Evolutionary conservation across 1,140 invertebrate genomes (phyloP).

Genomic region (Megalonaias nervosa): DNA sequence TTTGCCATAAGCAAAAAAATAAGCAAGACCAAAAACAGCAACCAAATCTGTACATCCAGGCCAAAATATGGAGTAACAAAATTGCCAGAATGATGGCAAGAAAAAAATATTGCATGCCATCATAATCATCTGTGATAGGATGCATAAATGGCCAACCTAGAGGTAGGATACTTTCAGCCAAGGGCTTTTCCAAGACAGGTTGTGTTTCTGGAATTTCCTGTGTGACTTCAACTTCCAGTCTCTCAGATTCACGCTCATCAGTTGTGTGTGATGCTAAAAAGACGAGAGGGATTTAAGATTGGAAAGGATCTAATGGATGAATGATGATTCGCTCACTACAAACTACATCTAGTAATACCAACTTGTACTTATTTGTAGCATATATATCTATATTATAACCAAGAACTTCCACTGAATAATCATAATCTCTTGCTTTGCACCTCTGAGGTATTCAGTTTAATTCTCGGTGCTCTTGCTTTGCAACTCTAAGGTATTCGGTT

Average conservation of each 20-base stretch:
- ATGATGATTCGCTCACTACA: no score
- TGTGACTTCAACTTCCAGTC: constrained; percentile 33
- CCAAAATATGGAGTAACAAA: constrained; percentile 42
- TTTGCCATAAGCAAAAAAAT: constrained; percentile 43
- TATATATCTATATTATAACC: no score
- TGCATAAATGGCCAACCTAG: constrained; percentile 54
- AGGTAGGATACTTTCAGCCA: constrained; percentile 43
- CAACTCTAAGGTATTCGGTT: no score
- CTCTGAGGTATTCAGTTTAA: no score
- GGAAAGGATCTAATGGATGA: no score
- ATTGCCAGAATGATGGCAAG: constrained; percentile 44
- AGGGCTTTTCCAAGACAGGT: constrained; percentile 41
- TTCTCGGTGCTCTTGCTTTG: no score
- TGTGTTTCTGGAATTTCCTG: constrained; percentile 38
- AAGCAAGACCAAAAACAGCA: constrained; percentile 53
- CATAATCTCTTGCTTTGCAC: no score
- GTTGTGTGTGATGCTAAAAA: constrained; percentile 53
- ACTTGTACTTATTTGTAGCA: no score
- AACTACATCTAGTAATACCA: no score
- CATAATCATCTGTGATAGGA: constrained; percentile 48
- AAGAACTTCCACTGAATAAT: no score
- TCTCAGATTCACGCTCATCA: constrained; percentile 57
- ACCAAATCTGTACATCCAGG: constrained; percentile 53
- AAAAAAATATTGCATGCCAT: constrained; percentile 55
- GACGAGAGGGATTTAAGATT: no score